A percentile compares a stretch with the other conserved stretches of the same genome.
phyloP scores from a whole-genome alignment of 2,113 vertebrate genomes.

The Channa argus region DNA sequence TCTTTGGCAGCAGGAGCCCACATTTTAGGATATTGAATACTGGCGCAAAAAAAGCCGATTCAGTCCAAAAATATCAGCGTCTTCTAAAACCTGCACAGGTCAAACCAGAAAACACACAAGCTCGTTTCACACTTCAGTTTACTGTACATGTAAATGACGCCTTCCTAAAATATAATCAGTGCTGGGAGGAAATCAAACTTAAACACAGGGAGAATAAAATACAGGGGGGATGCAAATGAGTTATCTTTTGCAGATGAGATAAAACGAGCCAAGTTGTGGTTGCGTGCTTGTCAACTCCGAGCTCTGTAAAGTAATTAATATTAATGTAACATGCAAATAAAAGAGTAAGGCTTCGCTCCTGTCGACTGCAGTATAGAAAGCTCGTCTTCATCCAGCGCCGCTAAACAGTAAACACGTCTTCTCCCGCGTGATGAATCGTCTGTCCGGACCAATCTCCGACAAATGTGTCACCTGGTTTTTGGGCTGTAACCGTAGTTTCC shows the following conservation, averaged over 20 bases:
- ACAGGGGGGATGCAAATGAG: conserved; percentile 42
- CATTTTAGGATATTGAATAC: conserved; percentile 26
- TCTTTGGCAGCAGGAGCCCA: conserved; percentile 26
- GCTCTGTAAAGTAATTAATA: conserved; percentile 57
- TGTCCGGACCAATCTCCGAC: conserved; percentile 25
- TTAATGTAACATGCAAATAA: conserved; percentile 59
- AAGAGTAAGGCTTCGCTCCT: conserved; percentile 16
- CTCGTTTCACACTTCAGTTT: neutral
- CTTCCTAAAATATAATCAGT: conserved; percentile 1
- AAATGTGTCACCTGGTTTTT: conserved; percentile 23
- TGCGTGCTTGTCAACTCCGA: conserved; percentile 45
- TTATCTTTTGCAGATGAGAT: conserved; percentile 28
- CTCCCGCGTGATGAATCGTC: conserved; percentile 10
- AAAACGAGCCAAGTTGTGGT: conserved; percentile 17
- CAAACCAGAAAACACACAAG: neutral
- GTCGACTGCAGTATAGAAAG: conserved; percentile 25
- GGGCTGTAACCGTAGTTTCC: conserved; percentile 3
- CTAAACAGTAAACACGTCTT: conserved; percentile 20
- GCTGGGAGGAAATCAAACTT: conserved; percentile 8
- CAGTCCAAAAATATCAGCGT: conserved; percentile 21
- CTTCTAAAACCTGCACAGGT: neutral
- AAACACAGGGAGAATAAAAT: conserved; percentile 18
- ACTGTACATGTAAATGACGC: conserved; percentile 5
- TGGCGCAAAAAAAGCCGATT: conserved; percentile 18
- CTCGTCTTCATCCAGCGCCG: conserved; percentile 14